These are phyloP conservation scores for Steinernema scapterisci DNA, from an alignment of 2,888 invertebrate genomes.

Conservation along the genomic window DNA sequence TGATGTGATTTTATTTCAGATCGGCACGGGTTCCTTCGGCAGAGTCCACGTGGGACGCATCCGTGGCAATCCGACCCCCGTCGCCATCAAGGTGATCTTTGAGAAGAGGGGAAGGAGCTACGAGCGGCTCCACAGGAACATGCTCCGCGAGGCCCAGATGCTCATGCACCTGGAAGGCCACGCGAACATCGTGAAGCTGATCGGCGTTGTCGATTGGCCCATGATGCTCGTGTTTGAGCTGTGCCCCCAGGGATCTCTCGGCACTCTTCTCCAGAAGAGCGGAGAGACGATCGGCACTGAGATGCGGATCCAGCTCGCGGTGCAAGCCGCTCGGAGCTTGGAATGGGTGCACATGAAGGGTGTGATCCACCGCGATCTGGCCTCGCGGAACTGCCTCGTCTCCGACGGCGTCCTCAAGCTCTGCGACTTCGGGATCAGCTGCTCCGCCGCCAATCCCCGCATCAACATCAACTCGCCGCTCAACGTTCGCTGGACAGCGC, in stretches of 20 bases:
- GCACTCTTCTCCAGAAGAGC: not conserved
- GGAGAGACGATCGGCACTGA: not conserved
- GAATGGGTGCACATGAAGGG: constrained; percentile 2
- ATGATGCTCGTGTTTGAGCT: not conserved
- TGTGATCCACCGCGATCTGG: constrained; percentile 8
- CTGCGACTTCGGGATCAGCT: constrained; percentile 10
- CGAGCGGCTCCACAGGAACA: not conserved
- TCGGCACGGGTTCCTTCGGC: not conserved
- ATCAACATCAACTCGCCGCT: not conserved
- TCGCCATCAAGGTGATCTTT: not conserved
- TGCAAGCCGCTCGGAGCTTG: not conserved
- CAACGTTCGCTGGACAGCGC: constrained; percentile 25
- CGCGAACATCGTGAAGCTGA: not conserved
- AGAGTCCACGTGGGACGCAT: not conserved
- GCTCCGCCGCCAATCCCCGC: not conserved
- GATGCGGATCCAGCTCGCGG: not conserved
- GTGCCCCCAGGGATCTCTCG: not conserved
- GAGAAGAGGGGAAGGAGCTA: not conserved
- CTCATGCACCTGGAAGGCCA: not conserved
- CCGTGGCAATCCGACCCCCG: not conserved
- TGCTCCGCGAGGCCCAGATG: not conserved
- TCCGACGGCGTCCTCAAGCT: not conserved
- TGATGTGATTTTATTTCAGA: constrained; percentile 12
- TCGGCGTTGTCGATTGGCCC: not conserved
- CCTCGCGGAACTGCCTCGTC: not conserved